Percentiles rank a stretch among this genome's conserved stretches.
These are phyloP conservation scores for Avahi laniger DNA, from an alignment of 2,797 vertebrate genomes.

Conservation along the genomic window DNA sequence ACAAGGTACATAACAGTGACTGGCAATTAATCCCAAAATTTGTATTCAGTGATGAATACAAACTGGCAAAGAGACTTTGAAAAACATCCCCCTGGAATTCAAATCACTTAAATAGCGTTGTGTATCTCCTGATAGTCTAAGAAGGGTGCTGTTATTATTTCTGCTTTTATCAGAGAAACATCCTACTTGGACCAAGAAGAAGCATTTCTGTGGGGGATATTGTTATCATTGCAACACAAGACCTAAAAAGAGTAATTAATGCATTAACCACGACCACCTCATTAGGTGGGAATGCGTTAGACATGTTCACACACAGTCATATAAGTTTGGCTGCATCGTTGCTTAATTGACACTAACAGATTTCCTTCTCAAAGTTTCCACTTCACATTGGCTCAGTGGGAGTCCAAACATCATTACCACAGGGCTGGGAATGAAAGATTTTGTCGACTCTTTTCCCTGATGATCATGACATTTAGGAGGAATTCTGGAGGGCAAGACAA, in stretches of 20 bases:
- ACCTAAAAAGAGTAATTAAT: neutral
- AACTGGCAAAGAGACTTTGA: neutral
- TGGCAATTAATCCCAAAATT: neutral
- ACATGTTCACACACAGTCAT: neutral
- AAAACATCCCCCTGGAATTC: neutral
- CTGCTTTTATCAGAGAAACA: neutral
- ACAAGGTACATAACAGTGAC: too few species aligned
- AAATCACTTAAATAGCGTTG: neutral
- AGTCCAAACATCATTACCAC: slow-evolving; percentile 2
- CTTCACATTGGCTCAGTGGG: slow-evolving; percentile 38
- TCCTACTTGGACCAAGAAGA: neutral
- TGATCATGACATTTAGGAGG: neutral
- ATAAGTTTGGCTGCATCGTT: neutral
- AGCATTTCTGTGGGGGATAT: neutral
- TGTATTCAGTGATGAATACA: neutral
- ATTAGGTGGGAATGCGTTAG: neutral
- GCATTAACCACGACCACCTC: neutral
- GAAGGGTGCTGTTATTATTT: neutral
- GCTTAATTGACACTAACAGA: slow-evolving; percentile 41
- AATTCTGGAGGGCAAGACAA: neutral
- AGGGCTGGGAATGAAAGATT: neutral
- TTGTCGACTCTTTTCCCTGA: neutral
- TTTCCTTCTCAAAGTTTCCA: slow-evolving; percentile 34
- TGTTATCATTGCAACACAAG: neutral
- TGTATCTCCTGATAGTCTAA: neutral